A percentile compares a stretch with the other conserved stretches of the same genome.
These are phyloP conservation scores for Eidolon helvum DNA, from an alignment of 2,113 vertebrate species.

Conservation along the genomic window DNA sequence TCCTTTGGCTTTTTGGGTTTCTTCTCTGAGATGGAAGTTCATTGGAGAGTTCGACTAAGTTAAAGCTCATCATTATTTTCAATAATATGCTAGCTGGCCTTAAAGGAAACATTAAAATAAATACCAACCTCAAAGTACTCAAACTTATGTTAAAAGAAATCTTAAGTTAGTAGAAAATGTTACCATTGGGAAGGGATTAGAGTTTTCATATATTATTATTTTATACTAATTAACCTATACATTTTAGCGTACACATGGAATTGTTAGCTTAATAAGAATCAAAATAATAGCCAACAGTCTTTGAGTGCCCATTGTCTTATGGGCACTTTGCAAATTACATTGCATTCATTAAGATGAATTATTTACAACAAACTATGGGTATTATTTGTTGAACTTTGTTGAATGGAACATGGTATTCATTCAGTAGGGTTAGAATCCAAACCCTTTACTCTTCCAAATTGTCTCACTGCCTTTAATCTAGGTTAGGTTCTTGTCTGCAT, in stretches of 20 bases:
- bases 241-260: not conserved
- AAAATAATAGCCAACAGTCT: not conserved
- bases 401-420: not conserved
- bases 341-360: not conserved
- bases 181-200: not conserved
- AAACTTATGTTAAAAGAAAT: not conserved
- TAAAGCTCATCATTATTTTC: not conserved
- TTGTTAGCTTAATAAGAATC: not conserved
- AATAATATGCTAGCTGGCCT: not conserved
- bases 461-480: not conserved
- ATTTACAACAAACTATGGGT: not conserved
- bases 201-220: not conserved
- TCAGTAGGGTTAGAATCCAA: not conserved
- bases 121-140: not conserved
- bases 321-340: not conserved
- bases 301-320: not conserved
- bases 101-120: not conserved
- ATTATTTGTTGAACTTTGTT: not conserved
- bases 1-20: not conserved
- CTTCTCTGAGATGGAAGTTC: not conserved
- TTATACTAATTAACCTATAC: not conserved
- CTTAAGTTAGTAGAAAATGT: not conserved
- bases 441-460: not conserved
- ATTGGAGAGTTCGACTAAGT: not conserved
- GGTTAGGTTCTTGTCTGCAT: not conserved